These are phyloP conservation scores for Tichodroma muraria DNA, from an alignment of 2,113 vertebrate species.

Conservation along the genomic window DNA sequence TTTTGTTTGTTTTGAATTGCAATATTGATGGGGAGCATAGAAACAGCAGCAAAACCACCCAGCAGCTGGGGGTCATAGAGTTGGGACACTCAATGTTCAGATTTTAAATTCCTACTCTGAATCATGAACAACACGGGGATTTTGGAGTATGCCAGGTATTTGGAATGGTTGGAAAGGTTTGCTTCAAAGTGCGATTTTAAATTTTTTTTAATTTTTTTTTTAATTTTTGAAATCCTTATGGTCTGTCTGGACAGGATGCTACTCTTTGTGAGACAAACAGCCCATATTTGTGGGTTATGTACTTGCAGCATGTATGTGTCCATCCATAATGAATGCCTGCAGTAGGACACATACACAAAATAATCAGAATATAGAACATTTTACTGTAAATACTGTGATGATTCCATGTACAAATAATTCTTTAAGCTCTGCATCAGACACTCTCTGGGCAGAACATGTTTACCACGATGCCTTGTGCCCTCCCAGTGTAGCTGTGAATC, in stretches of 20 bases:
- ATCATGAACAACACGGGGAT: background rate
- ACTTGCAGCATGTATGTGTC: background rate
- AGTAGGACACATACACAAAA: background rate
- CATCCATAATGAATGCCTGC: background rate
- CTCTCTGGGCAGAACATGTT: background rate
- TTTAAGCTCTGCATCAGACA: background rate
- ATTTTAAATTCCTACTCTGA: background rate
- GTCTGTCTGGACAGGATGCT: background rate
- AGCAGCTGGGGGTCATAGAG: background rate
- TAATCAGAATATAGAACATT: background rate
- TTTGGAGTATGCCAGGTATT: background rate
- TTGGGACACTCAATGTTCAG: background rate
- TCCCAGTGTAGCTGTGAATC: background rate
- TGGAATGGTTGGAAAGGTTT: background rate
- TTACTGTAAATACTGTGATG: background rate
- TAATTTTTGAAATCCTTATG: background rate
- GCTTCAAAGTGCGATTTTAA: background rate
- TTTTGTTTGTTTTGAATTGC: background rate
- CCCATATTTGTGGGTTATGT: background rate
- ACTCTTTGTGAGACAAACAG: background rate
- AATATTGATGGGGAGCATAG: background rate
- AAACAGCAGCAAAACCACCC: background rate
- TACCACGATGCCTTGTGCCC: background rate
- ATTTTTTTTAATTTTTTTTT: background rate
- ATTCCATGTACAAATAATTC: background rate